Evolutionary conservation across 2,888 invertebrate species (phyloP).

Genomic region (Dastarcus helophoroides): DNA sequence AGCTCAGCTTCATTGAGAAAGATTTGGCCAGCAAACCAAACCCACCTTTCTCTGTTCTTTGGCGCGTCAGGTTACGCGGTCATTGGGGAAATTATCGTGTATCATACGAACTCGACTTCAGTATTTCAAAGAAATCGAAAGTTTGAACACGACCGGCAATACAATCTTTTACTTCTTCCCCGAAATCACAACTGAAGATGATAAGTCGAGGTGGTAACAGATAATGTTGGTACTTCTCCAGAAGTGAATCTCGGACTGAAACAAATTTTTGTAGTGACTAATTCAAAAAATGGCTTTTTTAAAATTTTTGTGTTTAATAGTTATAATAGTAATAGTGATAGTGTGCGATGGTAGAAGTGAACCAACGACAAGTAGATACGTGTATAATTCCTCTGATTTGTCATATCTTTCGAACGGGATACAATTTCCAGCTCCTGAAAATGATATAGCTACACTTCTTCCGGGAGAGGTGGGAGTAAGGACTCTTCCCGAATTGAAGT

Average conservation of each 20-base stretch:
- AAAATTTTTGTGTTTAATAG: too few relatives aligned
- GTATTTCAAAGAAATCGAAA: conserved; percentile 20
- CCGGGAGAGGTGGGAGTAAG: conserved; percentile 17
- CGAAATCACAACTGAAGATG: conserved; percentile 11
- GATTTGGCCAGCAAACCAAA: conserved; percentile 15
- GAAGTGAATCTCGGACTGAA: too few relatives aligned
- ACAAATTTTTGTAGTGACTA: too few relatives aligned
- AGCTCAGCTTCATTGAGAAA: conserved; percentile 16
- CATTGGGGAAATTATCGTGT: conserved; percentile 11
- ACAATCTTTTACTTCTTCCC: conserved; percentile 6
- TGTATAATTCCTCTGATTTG: conserved; percentile 33
- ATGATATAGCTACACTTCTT: conserved; percentile 17
- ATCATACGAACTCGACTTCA: conserved; percentile 9
- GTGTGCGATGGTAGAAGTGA: too few relatives aligned
- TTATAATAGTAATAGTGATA: too few relatives aligned
- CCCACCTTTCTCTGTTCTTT: conserved; percentile 13
- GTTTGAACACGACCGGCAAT: conserved; percentile 11
- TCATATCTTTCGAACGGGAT: conserved; percentile 35
- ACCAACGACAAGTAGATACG: conserved; percentile 20
- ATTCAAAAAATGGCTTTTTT: too few relatives aligned
- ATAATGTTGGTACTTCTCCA: too few relatives aligned
- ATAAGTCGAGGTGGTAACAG: too few relatives aligned
- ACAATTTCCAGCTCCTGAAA: conserved; percentile 29
- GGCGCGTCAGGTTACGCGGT: conserved; percentile 6
- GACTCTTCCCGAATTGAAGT: conserved; percentile 44